Base-by-base conservation (phyloP, 2,888 invertebrate genomes). In the Tenthredo mesomela region DNA sequence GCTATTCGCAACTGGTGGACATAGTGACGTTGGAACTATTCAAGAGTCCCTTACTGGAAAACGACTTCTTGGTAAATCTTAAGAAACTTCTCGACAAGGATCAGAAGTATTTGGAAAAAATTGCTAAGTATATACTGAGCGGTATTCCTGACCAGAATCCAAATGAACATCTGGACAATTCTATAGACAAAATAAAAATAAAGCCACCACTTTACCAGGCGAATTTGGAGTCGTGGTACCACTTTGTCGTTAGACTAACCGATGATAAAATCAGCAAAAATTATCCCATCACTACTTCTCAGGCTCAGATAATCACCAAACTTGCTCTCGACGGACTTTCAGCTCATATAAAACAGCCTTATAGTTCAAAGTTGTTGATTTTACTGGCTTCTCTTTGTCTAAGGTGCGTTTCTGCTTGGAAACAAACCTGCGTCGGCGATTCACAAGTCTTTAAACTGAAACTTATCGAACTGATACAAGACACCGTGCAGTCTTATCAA, bases 1-100 rank as follows among this genome's bases (percentile, higher is more conserved):
- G 93, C 0, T 93, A 93, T 83, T 92, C 92, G 1, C 93, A 93
- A 78, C 85, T 93, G 0, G 86, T 93, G 10, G 93, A 93, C 61
- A 92, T 93, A 25, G 87, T 93, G 2, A 93, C 92, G 0, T 87
- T 93, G n/a, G 93, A 93, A 84, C 85, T 93, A 1, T 93, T 93
- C 80, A 93, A 93, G 82, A 92, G 90, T 18, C 89, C 90, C 0
- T 71, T 87, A 10, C 85, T 90, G 4, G 93, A 93, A 61, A 89
- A 90, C 12, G 92, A 93, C 85, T 93, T 93, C 54, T 86, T 88
- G 2, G 82, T 25, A 1, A 93, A 93, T 86, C 58, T 93, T 15
- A 90, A 91, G 9, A 92, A 91, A 70, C 86, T 93, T 2, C 85
- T 93, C n/a, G 90, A 91, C 7, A 90, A 91, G 6, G 89, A 89